A percentile compares a stretch with the other conserved stretches of the same genome.
phyloP scores from a whole-genome alignment of 2,113 vertebrate species.

The Steatornis caripensis region DNA sequence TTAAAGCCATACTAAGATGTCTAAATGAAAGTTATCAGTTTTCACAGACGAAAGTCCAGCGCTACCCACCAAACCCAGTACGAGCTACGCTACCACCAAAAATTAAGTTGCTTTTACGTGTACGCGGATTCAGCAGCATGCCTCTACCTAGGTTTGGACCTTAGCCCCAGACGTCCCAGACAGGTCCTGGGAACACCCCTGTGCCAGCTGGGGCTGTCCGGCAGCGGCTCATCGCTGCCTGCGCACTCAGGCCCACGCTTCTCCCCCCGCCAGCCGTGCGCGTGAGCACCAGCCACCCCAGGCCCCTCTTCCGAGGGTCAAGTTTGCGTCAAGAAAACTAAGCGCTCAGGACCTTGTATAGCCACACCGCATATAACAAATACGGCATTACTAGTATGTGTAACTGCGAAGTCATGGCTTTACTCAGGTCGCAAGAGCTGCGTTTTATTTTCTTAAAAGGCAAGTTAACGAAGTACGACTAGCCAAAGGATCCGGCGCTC shows the following conservation, averaged over 20 bases:
- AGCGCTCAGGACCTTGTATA: neutral
- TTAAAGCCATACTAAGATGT: neutral
- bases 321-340: neutral
- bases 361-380: neutral
- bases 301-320: neutral
- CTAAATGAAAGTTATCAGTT: neutral
- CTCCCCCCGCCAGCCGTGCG: neutral
- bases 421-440: neutral
- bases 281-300: neutral
- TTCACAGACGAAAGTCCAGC: neutral
- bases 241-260: neutral
- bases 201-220: neutral
- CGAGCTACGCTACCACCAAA: neutral
- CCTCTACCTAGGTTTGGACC: neutral
- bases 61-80: neutral
- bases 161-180: neutral
- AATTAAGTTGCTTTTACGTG: neutral
- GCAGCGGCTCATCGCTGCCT: neutral
- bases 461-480: neutral
- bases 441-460: slow-evolving; percentile 8
- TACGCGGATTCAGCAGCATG: neutral
- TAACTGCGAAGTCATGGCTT: neutral
- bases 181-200: neutral
- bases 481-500: neutral
- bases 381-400: neutral